These are phyloP conservation scores for Harpagifer antarcticus DNA, from an alignment of 2,797 vertebrate species.

Conservation along the genomic window DNA sequence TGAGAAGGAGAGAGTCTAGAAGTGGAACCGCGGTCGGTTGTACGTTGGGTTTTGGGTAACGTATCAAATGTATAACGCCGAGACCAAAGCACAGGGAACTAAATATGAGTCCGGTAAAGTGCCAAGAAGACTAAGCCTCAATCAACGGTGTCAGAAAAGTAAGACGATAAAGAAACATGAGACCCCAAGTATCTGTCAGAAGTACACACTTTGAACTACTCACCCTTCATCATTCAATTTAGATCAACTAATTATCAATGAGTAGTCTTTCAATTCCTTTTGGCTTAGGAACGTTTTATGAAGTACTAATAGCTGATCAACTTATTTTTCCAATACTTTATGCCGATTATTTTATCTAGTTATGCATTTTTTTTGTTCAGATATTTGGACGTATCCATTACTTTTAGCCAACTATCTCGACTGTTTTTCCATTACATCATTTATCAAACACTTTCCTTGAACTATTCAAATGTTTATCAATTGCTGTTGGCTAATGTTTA, in stretches of 20 bases:
- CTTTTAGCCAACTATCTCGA: not conserved
- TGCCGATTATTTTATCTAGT: not conserved
- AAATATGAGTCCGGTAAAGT: not conserved
- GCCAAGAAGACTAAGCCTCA: constrained; percentile 52
- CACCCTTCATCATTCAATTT: not conserved
- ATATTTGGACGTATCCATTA: too few relatives aligned
- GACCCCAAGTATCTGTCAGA: not conserved
- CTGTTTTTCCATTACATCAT: not conserved
- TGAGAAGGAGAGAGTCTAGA: constrained; percentile 48
- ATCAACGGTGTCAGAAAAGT: constrained; percentile 33
- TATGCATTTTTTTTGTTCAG: not conserved
- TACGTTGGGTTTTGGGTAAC: constrained; percentile 48
- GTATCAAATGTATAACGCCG: constrained; percentile 55
- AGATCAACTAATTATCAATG: not conserved
- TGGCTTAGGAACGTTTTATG: too few relatives aligned
- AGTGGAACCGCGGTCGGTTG: constrained; percentile 34
- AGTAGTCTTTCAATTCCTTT: not conserved
- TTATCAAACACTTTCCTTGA: too few relatives aligned
- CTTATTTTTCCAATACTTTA: not conserved
- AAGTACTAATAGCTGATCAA: too few relatives aligned
- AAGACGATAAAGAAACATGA: constrained; percentile 8
- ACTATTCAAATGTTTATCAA: not conserved
- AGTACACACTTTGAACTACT: not conserved
- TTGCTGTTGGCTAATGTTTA: not conserved
- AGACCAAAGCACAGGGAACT: constrained; percentile 28